Evolutionary conservation across 2,797 vertebrate species (phyloP).

Genomic region (Smutsia gigantea): DNA sequence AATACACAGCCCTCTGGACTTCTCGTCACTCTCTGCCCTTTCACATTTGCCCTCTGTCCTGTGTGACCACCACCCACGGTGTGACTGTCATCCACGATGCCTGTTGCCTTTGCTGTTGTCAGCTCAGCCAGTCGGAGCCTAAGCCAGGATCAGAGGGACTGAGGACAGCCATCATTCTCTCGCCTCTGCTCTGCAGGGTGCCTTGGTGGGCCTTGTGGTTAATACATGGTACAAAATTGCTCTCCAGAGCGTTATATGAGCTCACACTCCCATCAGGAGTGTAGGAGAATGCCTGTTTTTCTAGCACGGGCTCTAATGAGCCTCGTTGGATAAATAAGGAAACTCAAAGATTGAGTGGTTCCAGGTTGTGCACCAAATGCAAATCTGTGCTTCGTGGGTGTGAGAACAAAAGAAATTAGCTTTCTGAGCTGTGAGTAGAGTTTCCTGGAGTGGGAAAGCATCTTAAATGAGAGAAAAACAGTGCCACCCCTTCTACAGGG

Average conservation of each 20-base stretch:
- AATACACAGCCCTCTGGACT: too few species aligned
- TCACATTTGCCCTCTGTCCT: neutral
- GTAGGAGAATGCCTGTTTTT: neutral
- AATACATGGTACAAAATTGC: neutral
- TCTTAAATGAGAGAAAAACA: neutral
- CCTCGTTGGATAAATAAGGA: neutral
- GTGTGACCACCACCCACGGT: neutral
- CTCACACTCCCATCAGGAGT: neutral
- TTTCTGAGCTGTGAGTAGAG: neutral
- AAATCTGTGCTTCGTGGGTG: neutral
- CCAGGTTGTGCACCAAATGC: neutral
- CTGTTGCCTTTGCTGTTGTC: too few species aligned
- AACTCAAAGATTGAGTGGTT: neutral
- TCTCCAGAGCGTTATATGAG: neutral
- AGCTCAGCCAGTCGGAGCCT: neutral
- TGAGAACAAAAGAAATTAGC: neutral
- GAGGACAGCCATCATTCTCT: neutral
- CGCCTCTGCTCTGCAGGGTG: neutral
- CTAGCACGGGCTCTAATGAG: neutral
- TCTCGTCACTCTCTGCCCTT: neutral
- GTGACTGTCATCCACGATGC: too few species aligned
- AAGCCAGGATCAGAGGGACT: too few species aligned
- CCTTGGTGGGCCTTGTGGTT: neutral
- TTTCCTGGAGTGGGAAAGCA: neutral
- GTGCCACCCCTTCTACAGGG: neutral